phyloP scores from a whole-genome alignment of 2,113 vertebrate genomes.

The Protobothrops mucrosquamatus region DNA sequence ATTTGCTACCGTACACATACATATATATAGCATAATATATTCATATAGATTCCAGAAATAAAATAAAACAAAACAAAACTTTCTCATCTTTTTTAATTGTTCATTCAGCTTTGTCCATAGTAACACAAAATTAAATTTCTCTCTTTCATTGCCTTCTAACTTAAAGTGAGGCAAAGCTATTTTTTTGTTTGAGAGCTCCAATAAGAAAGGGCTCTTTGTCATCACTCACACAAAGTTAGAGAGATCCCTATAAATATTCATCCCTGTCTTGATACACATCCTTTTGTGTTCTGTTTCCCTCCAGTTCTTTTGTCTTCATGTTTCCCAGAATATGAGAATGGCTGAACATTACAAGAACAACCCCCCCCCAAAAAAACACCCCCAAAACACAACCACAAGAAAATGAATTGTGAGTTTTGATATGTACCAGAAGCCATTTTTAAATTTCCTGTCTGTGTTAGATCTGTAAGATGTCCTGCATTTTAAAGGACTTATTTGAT shows the following conservation, averaged over 20 bases:
- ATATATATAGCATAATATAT: neutral
- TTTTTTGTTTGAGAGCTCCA: constrained; percentile 8
- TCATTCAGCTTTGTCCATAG: neutral
- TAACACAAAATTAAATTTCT: neutral
- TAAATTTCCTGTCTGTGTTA: constrained; percentile 17
- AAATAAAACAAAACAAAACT: neutral
- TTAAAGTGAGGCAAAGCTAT: neutral
- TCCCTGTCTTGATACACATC: constrained; percentile 5
- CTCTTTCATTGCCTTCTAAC: neutral
- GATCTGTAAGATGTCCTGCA: neutral
- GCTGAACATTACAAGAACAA: constrained; percentile 13
- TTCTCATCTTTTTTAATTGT: neutral
- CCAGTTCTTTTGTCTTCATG: neutral
- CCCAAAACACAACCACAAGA: neutral
- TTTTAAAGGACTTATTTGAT: constrained; percentile 10
- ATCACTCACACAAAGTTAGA: neutral
- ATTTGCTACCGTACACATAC: neutral
- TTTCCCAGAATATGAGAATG: constrained; percentile 8
- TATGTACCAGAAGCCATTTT: neutral
- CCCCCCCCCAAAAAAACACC: neutral
- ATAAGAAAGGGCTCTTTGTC: neutral
- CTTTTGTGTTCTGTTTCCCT: constrained; percentile 12
- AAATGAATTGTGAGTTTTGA: constrained; percentile 7
- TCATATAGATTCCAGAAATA: neutral
- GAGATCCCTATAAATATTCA: constrained; percentile 3